Percentiles rank a stretch among this genome's conserved stretches.
Conservation (phyloP, 2,888 invertebrate genomes). For the Sphaerolaimus hirsutus region DNA sequence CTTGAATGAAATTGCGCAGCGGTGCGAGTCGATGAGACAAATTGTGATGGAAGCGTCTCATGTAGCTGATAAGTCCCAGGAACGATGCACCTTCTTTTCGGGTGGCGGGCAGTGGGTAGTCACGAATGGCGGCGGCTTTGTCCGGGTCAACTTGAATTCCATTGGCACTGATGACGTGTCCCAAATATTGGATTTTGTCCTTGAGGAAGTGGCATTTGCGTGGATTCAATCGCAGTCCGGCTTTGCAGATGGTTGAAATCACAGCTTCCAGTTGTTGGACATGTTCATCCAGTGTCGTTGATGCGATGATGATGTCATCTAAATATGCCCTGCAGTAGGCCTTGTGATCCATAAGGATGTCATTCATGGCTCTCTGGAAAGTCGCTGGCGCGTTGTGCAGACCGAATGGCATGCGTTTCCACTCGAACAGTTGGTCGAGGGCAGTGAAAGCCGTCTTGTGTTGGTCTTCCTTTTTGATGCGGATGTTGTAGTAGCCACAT, state of each 20-base stretch:
- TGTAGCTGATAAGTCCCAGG: constrained; percentile 11
- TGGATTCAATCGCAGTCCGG: constrained; percentile 5
- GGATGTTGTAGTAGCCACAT: constrained; percentile 13
- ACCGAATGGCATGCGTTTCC: constrained; percentile 14
- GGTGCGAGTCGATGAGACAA: not conserved
- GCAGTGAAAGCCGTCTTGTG: constrained; percentile 13
- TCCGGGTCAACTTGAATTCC: constrained; percentile 5
- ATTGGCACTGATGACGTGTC: constrained; percentile 3
- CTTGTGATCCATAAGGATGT: constrained; percentile 3
- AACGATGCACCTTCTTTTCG: constrained; percentile 8
- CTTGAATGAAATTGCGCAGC: not conserved
- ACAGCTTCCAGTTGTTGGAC: constrained; percentile 5
- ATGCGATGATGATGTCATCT: constrained; percentile 13
- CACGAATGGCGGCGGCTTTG: constrained; percentile 5
- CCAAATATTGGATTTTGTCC: constrained; percentile 6
- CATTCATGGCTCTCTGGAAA: constrained; percentile 13
- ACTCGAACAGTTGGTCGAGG: constrained; percentile 11
- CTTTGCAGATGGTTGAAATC: constrained; percentile 3
- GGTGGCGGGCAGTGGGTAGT: constrained; percentile 6
- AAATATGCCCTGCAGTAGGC: constrained; percentile 9
- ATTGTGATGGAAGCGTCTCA: constrained; percentile 9
- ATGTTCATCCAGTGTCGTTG: constrained; percentile 8
- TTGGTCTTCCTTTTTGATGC: constrained; percentile 7
- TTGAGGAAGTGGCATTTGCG: constrained; percentile 6
- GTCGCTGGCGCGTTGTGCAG: constrained; percentile 12